Conservation (phyloP, 2,113 vertebrate genomes). For the Oriolus oriolus region DNA sequence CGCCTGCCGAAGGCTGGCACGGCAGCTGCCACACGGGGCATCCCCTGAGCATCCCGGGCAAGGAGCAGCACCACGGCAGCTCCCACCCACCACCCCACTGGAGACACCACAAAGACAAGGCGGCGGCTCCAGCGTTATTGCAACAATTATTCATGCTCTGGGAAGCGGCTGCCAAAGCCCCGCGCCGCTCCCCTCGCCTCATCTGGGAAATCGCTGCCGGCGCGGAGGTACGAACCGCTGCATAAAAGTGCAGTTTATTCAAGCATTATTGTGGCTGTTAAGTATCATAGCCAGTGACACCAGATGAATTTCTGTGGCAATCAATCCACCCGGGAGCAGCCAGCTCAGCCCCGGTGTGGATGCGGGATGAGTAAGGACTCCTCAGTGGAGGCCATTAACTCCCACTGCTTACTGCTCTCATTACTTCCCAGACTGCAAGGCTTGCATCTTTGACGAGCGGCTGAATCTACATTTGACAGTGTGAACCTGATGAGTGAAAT, state of each 20-base stretch:
- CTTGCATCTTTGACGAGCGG: constrained; percentile 46
- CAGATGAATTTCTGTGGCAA: constrained; percentile 14
- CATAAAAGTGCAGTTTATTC: not conserved
- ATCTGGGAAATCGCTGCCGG: constrained; percentile 14
- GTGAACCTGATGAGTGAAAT: constrained; percentile 43
- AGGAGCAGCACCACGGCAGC: not conserved
- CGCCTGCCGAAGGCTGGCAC: not conserved
- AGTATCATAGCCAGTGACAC: constrained; percentile 2
- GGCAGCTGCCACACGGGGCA: fast-evolving
- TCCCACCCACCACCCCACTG: not conserved
- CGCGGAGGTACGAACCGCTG: not conserved
- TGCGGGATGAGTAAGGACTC: constrained; percentile 19
- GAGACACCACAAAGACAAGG: not conserved
- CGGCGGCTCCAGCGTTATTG: not conserved
- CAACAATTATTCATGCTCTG: not conserved
- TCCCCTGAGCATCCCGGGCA: fast-evolving
- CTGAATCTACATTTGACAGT: constrained; percentile 47
- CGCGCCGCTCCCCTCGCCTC: not conserved
- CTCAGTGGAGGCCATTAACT: constrained; percentile 59
- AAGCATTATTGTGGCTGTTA: not conserved
- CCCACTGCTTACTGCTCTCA: constrained; percentile 50
- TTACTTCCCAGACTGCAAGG: constrained; percentile 54
- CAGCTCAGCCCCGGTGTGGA: constrained; percentile 10
- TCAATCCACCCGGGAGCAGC: constrained; percentile 42
- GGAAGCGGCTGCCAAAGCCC: not conserved